Base-by-base conservation (phyloP, 2,797 vertebrate species). In the Chiloscyllium punctatum region DNA sequence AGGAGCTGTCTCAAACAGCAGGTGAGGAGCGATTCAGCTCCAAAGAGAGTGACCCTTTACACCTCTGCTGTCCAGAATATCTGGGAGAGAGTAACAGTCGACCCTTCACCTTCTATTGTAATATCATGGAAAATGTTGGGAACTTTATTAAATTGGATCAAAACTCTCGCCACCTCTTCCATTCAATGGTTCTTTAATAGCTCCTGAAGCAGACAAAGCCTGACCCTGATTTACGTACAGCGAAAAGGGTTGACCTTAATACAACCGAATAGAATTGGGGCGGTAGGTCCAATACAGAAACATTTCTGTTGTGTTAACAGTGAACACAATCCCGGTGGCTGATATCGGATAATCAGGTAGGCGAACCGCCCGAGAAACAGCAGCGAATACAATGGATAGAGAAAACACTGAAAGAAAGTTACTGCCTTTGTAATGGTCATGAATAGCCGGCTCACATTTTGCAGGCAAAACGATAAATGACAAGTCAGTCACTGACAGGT, bases 301-400 rank as follows among this genome's bases (percentile, higher is more conserved):
- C 66, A 37, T 42, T 68, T 92, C 90, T 68, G 90, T 92, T 92
- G 62, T 92, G 90, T 68, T 92, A 90, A 90, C 53, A 62, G 53
- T 90, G 62, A 92, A 92, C 66, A 92, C 66, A 92, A 92, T 92
- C 66, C 90, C 62, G 69, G 90, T 69, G 9, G 8, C 21, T 69
- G 90, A 66, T 92, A 92, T 92, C 90, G 66, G 90, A 92, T 92
- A 69, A 92, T 92, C 90, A 69, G 90, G 69, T 69, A 92, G 90
- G 33, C 66, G 62, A 68, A 92, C 62, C 62, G 90, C 66, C 90
- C 90, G 69, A 92, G 62, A 92, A 92, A 92, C 90, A 66, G 90
- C 66, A 92, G 66, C 27, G 66, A 92, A 92, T 42, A 92, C 90
- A 92, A 92, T 92, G 62, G 90, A 92, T 69, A 18, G 37, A 69